A percentile compares a stretch with the other conserved stretches of the same genome.
Conservation (phyloP, 92 coral and sea anemone genomes). For the Epizoanthus scotinus region DNA sequence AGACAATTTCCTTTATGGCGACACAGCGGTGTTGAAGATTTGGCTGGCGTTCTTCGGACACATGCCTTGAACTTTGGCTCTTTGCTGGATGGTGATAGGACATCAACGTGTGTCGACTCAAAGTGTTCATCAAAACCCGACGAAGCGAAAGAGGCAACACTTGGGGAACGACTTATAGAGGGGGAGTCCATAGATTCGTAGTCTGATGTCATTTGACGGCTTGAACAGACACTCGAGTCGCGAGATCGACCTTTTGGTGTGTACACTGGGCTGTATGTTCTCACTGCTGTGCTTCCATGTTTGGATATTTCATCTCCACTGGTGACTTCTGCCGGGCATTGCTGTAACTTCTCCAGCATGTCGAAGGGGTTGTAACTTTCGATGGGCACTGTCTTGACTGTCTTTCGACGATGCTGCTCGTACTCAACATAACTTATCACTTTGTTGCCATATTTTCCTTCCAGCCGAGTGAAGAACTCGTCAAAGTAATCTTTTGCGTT, state of each 20-base stretch:
- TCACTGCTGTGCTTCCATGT: background rate
- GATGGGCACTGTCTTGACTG: background rate
- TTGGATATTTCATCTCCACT: background rate
- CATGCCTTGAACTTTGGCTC: slow-evolving; percentile 14
- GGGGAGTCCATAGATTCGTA: background rate
- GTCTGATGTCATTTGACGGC: background rate
- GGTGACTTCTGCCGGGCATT: background rate
- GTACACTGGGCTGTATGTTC: too few relatives aligned
- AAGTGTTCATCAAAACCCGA: slow-evolving; percentile 4
- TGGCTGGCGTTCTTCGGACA: background rate
- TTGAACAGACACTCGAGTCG: background rate
- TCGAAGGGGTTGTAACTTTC: background rate
- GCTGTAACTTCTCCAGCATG: background rate
- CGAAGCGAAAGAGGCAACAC: slow-evolving; percentile 20
- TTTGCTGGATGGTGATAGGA: background rate
- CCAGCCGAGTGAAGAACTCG: background rate
- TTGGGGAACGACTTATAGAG: slow-evolving; percentile 4
- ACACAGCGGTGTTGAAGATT: background rate
- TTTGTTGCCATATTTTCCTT: background rate
- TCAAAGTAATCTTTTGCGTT: slow-evolving; percentile 35
- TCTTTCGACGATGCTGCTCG: background rate
- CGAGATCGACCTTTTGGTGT: background rate
- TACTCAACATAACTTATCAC: slow-evolving; percentile 6
- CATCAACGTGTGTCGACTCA: background rate
- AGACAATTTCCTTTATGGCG: slow-evolving; percentile 2